A percentile compares a stretch with the other conserved stretches of the same genome.
Conservation (phyloP, 2,797 vertebrate species). For the Gadopsis marmoratus region DNA sequence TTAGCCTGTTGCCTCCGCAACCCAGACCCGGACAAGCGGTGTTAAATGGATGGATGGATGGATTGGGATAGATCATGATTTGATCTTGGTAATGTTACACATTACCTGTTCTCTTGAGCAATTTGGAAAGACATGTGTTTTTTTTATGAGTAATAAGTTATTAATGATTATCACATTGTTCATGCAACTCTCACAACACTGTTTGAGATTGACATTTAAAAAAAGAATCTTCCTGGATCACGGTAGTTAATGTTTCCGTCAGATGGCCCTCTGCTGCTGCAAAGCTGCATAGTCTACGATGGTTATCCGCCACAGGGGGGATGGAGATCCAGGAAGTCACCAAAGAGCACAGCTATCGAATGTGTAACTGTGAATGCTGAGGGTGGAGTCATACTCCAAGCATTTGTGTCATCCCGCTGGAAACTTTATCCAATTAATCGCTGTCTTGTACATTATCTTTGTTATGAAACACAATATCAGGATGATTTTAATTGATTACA, state of each 20-base stretch:
- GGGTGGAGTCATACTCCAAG: neutral
- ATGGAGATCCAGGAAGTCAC: slow-evolving; percentile 42
- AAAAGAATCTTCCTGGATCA: neutral
- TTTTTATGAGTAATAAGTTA: no score
- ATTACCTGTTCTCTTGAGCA: no score
- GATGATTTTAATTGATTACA: neutral
- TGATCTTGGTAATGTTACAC: no score
- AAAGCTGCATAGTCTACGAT: slow-evolving; percentile 17
- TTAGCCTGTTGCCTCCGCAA: no score
- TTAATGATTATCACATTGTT: no score
- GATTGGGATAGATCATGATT: no score
- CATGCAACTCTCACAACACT: no score
- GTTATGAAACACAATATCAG: neutral
- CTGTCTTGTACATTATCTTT: neutral
- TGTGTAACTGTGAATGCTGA: slow-evolving; percentile 22
- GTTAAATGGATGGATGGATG: no score
- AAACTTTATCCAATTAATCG: neutral
- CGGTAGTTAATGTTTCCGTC: slow-evolving; percentile 32
- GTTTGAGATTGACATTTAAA: no score
- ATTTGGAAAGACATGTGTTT: no score
- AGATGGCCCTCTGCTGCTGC: slow-evolving; percentile 44
- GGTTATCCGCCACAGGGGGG: slow-evolving; percentile 37
- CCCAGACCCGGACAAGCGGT: no score
- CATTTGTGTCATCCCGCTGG: slow-evolving; percentile 3
- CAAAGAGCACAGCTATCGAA: slow-evolving; percentile 17